A percentile compares a stretch with the other conserved stretches of the same genome.
Conservation (phyloP, 2,113 vertebrate genomes). For the Dicentrarchus labrax region DNA sequence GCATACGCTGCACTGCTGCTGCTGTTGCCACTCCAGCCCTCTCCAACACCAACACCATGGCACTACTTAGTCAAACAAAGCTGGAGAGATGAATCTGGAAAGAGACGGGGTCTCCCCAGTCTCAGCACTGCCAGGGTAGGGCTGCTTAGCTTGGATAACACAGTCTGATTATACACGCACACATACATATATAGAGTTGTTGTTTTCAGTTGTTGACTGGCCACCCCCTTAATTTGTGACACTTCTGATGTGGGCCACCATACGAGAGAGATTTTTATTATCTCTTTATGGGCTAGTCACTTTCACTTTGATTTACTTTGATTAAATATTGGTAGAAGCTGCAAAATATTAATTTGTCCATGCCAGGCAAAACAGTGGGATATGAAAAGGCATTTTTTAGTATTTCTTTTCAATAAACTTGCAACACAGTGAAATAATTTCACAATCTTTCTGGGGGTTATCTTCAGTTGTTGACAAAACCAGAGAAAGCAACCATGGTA, state of each 20-base stretch:
- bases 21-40: constrained; percentile 75
- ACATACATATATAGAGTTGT: constrained; percentile 29
- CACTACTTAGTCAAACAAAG: constrained; percentile 82
- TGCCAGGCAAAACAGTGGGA: not conserved
- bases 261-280: constrained; percentile 30
- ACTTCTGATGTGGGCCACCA: constrained; percentile 31
- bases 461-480: not conserved
- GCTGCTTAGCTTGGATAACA: constrained; percentile 63
- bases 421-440: constrained; percentile 22
- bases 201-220: constrained; percentile 53
- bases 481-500: not conserved
- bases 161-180: constrained; percentile 56
- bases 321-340: constrained; percentile 36
- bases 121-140: constrained; percentile 66
- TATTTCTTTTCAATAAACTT: not conserved
- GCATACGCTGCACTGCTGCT: constrained; percentile 76
- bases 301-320: constrained; percentile 23
- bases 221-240: constrained; percentile 27
- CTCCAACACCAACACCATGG: constrained; percentile 77
- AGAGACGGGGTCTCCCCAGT: constrained; percentile 70
- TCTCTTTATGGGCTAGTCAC: constrained; percentile 27
- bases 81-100: constrained; percentile 77
- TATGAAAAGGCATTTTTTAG: constrained; percentile 6
- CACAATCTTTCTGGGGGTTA: not conserved
- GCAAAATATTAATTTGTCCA: constrained; percentile 38